A percentile compares a stretch with the other conserved stretches of the same genome.
Evolutionary conservation across 2,888 invertebrate genomes (phyloP).

Genomic region (Andrena trimmerana): DNA sequence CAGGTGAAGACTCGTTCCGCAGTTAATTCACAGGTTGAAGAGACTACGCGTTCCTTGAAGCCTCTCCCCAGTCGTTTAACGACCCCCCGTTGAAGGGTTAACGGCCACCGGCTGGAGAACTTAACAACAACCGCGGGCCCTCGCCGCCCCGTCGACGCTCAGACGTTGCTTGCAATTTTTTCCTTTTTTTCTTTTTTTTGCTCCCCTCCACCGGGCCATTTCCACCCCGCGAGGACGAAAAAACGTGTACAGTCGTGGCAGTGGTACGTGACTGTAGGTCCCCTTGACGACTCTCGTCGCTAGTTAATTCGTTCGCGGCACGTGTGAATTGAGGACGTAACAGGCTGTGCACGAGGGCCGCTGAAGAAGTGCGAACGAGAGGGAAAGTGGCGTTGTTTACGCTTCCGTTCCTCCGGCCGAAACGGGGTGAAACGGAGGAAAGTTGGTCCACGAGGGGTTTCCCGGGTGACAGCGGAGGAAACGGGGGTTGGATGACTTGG

Average conservation of each 20-base stretch:
- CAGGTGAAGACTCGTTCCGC: neutral
- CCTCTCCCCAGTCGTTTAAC: neutral
- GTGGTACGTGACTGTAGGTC: constrained; percentile 45
- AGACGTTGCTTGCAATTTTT: constrained; percentile 12
- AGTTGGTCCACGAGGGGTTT: no score
- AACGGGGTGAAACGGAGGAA: neutral
- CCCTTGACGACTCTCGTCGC: constrained; percentile 34
- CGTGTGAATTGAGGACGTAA: constrained; percentile 60
- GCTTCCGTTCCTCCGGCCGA: neutral
- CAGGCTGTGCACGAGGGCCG: constrained; percentile 49
- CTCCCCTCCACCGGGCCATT: neutral
- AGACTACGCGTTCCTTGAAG: constrained; percentile 16
- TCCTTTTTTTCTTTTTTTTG: neutral
- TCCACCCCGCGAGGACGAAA: constrained; percentile 40
- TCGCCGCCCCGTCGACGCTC: neutral
- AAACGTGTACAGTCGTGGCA: neutral
- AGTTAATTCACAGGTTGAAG: neutral
- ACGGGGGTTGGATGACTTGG: no score
- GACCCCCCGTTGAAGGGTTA: constrained; percentile 29
- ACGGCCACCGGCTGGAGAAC: constrained; percentile 9
- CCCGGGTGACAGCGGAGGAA: no score
- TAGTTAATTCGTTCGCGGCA: constrained; percentile 65
- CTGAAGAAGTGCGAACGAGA: constrained; percentile 35
- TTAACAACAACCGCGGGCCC: constrained; percentile 12
- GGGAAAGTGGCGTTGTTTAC: constrained; percentile 17